These are phyloP conservation scores for Chlamydotis undulata DNA, from an alignment of 2,113 vertebrate genomes.

Conservation along the genomic window DNA sequence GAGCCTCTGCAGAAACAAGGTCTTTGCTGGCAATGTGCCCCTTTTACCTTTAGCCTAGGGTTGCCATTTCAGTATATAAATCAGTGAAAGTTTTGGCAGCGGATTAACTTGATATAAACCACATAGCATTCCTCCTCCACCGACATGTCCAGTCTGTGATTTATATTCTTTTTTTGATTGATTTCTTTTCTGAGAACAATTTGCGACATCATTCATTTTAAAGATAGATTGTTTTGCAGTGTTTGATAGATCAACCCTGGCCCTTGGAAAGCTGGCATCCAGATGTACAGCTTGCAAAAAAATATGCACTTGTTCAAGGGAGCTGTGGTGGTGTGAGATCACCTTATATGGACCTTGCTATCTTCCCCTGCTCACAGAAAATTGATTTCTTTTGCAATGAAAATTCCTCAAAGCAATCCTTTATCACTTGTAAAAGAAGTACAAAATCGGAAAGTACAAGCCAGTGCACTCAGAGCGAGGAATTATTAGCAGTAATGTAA, in stretches of 20 bases:
- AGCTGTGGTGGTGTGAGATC: neutral
- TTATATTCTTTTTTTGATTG: neutral
- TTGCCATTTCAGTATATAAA: conserved; percentile 35
- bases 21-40: neutral
- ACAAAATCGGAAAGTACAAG: conserved; percentile 9
- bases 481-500: conserved; percentile 39
- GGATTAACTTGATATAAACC: conserved; percentile 57
- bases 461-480: neutral
- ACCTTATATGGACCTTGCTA: conserved; percentile 54
- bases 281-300: conserved; percentile 32
- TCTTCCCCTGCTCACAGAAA: conserved; percentile 13
- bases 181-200: conserved; percentile 33
- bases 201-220: conserved; percentile 15
- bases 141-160: neutral
- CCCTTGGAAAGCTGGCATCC: conserved; percentile 40
- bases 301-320: neutral
- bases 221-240: conserved; percentile 30
- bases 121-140: conserved; percentile 16
- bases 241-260: neutral
- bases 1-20: neutral
- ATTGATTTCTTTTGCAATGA: conserved; percentile 56
- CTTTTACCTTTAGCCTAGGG: conserved; percentile 32
- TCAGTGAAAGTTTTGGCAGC: conserved; percentile 48
- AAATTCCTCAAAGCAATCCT: conserved; percentile 48
- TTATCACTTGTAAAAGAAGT: conserved; percentile 41